phyloP scores from a whole-genome alignment of 2,113 vertebrate genomes.

The Sinocyclocheilus anshuiensis region DNA sequence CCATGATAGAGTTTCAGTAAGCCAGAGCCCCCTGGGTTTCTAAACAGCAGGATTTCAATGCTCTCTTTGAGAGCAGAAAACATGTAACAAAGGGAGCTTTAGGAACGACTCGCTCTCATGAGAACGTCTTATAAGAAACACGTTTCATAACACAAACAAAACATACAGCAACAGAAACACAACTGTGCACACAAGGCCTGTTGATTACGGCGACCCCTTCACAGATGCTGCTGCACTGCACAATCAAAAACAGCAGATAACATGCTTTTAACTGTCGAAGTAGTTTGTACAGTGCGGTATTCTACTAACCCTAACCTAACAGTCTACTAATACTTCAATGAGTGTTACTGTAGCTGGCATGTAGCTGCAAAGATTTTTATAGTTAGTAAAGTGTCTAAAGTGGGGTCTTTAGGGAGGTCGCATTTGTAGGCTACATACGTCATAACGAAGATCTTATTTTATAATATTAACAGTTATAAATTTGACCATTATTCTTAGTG shows the following conservation, averaged over 20 bases:
- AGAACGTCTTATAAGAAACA: conserved; percentile 66
- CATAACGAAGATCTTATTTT: no score
- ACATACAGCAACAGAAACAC: conserved; percentile 37
- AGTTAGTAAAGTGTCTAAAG: no score
- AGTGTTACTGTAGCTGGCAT: no score
- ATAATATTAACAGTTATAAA: no score
- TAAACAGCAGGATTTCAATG: conserved; percentile 64
- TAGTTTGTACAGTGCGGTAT: not conserved
- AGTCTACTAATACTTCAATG: no score
- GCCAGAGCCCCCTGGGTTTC: conserved; percentile 48
- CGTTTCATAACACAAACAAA: conserved; percentile 55
- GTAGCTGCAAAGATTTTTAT: no score
- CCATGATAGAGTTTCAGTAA: conserved; percentile 56
- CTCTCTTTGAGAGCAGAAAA: conserved; percentile 62
- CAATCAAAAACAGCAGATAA: not conserved
- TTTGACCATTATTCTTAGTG: no score
- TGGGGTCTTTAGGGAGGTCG: no score
- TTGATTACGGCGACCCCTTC: not conserved
- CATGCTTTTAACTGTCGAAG: not conserved
- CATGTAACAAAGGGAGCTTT: conserved; percentile 66
- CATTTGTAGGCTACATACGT: no score
- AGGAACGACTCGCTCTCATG: conserved; percentile 63
- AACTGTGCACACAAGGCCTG: conserved; percentile 55
- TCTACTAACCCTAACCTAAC: not conserved
- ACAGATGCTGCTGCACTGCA: not conserved